Conservation (phyloP, 2,113 vertebrate genomes). For the Embiotoca jacksoni region DNA sequence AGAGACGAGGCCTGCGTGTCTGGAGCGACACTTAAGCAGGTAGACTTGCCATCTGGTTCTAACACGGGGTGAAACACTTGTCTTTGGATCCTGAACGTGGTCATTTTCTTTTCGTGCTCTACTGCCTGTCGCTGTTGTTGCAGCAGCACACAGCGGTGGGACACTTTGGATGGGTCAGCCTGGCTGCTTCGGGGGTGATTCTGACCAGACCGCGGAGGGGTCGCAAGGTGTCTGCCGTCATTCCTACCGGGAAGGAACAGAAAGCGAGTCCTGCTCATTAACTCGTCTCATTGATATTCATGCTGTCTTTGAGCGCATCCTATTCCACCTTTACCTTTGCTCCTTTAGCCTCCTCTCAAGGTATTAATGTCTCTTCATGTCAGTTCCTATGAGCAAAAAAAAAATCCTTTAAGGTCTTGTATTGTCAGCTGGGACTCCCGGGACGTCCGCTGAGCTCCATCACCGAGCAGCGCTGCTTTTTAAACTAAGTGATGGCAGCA, state of each 20-base stretch:
- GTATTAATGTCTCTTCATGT: constrained; percentile 17
- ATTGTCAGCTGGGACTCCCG: constrained; percentile 32
- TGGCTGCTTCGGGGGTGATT: not conserved
- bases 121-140: constrained; percentile 11
- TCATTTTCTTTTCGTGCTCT: constrained; percentile 36
- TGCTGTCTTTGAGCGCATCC: constrained; percentile 25
- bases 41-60: constrained; percentile 70
- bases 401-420: constrained; percentile 12
- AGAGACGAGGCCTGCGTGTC: constrained; percentile 42
- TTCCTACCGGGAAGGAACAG: constrained; percentile 20
- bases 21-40: constrained; percentile 56
- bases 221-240: constrained; percentile 16
- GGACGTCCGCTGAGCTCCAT: not conserved
- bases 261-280: constrained; percentile 38
- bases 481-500: no score
- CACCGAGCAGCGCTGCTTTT: no score
- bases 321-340: constrained; percentile 33
- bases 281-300: constrained; percentile 46
- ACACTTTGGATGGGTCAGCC: not conserved
- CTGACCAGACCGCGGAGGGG: constrained; percentile 17
- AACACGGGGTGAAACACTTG: constrained; percentile 55
- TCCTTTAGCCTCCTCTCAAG: constrained; percentile 37
- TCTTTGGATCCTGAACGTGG: constrained; percentile 34
- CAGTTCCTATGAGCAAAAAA: constrained; percentile 36
- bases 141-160: not conserved